These are phyloP conservation scores for Electrona antarctica DNA, from an alignment of 2,113 vertebrate genomes.

Conservation along the genomic window DNA sequence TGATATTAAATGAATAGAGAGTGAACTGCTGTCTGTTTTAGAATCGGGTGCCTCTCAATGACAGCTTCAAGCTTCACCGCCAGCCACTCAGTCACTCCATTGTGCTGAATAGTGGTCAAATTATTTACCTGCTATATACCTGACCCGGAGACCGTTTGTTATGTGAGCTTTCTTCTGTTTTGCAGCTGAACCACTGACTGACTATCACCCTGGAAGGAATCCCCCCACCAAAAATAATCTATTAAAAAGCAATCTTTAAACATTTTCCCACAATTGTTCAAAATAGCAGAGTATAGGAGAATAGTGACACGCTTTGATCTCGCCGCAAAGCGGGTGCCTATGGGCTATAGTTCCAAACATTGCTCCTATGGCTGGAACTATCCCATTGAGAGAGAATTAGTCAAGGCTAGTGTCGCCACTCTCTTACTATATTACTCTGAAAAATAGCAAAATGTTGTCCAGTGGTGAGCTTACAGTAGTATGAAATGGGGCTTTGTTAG, in stretches of 20 bases:
- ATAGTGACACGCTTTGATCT: no score
- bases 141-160: no score
- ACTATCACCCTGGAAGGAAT: neutral
- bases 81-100: slow-evolving; percentile 61
- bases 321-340: no score
- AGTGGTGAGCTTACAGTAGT: no score
- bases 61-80: slow-evolving; percentile 72
- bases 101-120: slow-evolving; percentile 57
- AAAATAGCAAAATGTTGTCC: no score
- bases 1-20: slow-evolving; percentile 95
- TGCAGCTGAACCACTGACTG: no score
- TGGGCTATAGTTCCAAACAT: no score
- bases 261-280: neutral
- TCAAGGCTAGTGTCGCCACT: no score
- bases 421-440: no score
- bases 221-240: neutral
- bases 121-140: slow-evolving; percentile 52
- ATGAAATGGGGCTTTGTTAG: neutral
- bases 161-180: no score
- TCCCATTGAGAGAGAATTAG: no score
- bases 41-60: slow-evolving; percentile 78
- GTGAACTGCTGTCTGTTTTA: slow-evolving; percentile 91
- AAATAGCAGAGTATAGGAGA: neutral
- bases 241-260: neutral
- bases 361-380: no score